These are phyloP conservation scores for Cinclus cinclus DNA, from an alignment of 2,113 vertebrate species.

Conservation along the genomic window DNA sequence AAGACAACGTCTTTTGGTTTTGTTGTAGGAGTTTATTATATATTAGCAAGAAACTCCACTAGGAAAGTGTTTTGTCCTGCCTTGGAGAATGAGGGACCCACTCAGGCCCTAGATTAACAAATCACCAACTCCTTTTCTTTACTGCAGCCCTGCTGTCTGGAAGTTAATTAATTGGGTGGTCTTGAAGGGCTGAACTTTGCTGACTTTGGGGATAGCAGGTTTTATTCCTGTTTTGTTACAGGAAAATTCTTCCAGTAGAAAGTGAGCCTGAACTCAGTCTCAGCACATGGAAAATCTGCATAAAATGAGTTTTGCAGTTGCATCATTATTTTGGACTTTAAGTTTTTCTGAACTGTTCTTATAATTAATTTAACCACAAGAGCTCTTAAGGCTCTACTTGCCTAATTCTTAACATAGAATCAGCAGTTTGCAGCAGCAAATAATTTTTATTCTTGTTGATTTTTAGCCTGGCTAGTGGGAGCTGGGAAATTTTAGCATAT, in stretches of 20 bases:
- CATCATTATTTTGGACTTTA: neutral
- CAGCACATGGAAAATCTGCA: neutral
- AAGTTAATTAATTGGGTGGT: conserved; percentile 34
- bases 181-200: neutral
- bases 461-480: neutral
- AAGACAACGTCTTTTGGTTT: neutral
- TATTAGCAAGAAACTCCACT: neutral
- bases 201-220: neutral
- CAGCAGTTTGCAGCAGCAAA: neutral
- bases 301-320: neutral
- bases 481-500: conserved; percentile 9
- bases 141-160: neutral
- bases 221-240: neutral
- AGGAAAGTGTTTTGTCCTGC: neutral
- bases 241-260: neutral
- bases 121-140: neutral
- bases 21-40: neutral
- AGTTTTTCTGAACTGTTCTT: neutral
- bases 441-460: conserved; percentile 14
- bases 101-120: neutral
- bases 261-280: neutral
- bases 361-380: neutral
- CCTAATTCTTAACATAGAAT: neutral
- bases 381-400: neutral
- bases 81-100: neutral